Evolutionary conservation across 2,888 invertebrate species (phyloP), one percentile per base, ranked within the genome.

Genomic region (Carpatolechia fugitivella): DNA sequence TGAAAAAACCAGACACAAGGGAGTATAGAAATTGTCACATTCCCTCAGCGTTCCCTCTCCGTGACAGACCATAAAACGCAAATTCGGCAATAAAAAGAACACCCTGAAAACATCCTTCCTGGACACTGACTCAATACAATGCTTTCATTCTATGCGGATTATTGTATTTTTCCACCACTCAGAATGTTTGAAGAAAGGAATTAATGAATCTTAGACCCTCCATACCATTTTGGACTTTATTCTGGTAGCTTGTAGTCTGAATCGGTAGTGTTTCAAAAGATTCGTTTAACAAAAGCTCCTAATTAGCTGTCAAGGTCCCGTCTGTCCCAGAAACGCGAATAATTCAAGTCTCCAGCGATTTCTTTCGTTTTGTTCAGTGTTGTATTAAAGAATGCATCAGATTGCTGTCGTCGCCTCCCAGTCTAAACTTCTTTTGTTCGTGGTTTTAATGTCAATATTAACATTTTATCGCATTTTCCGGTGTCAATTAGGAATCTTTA

Each of bases 41-140:
- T 80, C 74, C 70, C 74, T 41, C 40, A 41, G 78, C 74, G 68
- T 72, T 78, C 85, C 82, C 84, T 83, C 74, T 83, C 74, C 76
- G 80, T 72, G 78, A 82, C 80, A 76, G 76, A 68, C 85, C 78
- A 88, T 90, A 89, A 90, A 90, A 90, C 88, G 88, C 89, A 89
- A 89, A 90, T 89, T 89, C 76, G 75, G 81, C 86, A 85, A 87
- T 89, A 90, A 90, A 88, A 89, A 82, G 82, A 85, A 83, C 80
- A 78, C 82, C 80, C 85, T 75, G 76, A 78, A 85, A 87, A 80
- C 82, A 87, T 81, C 80, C 87, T 88, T 89, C 87, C 88, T 90
- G 89, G 89, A 90, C 90, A 89, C 84, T 82, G 85, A 76, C 80
- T 85, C 85, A 83, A 87, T 85, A 90, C 90, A 90, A 90, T 87